Evolutionary conservation across 2,888 invertebrate genomes (phyloP), one percentile per base, ranked within the genome.

Genomic region (Orthonychiurus folsomi): DNA sequence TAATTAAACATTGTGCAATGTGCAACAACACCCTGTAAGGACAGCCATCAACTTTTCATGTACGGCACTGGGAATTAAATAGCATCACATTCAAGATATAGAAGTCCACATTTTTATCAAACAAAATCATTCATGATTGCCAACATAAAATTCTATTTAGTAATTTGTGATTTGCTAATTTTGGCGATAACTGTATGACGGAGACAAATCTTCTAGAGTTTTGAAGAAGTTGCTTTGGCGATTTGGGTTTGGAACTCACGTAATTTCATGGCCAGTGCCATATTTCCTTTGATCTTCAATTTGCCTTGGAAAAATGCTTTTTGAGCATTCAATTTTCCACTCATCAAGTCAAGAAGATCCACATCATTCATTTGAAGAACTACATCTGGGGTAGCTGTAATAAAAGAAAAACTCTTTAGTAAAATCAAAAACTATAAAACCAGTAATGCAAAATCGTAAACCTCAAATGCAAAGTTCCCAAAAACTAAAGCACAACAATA

Each of bases 221-320:
- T 73, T 27, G 71, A 62, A 52, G 64, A 37, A 2, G 75, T 74
- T n/a, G 75, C 74, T 65, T 76, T 69, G 23, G 72, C 71, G 48
- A 74, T 73, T 63, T 74, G 69, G 9, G 73, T 70, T 59, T 91
- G 90, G 66, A 94, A 77, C 69, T 91, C 89, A 23, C 88, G 86
- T 63, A 97, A 79, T 77, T 94, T 96, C 88, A 96, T 89, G 1
- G 96, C 96, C 53, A 95, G 79, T 0, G 92, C 94, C 37, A 96
- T 96, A 76, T 93, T 89, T 64, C 97, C 87, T 80, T 95, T 96
- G 63, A 93, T 85, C 47, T 73, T 73, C 69, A 82, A 75, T 79
- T 96, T 96, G 20, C 96, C 96, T 78, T 95, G 90, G 83, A 92
- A 92, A 78, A 92, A 93, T 1, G 94, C 94, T 77, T 93, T 93